Conservation (phyloP, 35 echinoderm and acorn worm genomes). For the Apostichopus californicus region DNA sequence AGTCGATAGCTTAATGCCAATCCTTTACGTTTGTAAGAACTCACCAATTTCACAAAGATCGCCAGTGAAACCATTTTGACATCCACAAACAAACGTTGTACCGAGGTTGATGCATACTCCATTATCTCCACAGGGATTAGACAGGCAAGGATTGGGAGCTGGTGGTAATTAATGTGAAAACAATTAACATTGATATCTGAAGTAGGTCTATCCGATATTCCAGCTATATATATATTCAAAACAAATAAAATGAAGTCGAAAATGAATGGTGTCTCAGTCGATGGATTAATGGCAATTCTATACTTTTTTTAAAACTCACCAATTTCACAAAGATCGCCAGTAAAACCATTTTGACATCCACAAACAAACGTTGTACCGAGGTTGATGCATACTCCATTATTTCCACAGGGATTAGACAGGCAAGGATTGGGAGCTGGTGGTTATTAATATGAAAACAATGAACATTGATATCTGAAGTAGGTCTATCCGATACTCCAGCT, state of each 20-base stretch:
- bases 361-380: background rate
- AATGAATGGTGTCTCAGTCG: too few relatives aligned
- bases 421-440: constrained; percentile 6
- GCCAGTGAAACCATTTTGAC: constrained; percentile 9
- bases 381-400: constrained; percentile 22
- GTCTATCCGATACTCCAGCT: too few relatives aligned
- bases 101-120: background rate
- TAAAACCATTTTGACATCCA: background rate
- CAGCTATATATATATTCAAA: too few relatives aligned
- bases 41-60: constrained; percentile 13
- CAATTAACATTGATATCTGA: too few relatives aligned
- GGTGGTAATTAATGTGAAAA: background rate
- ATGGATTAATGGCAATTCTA: too few relatives aligned
- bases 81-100: background rate
- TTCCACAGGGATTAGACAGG: background rate
- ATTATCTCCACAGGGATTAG: constrained; percentile 21
- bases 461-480: too few relatives aligned
- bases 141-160: background rate
- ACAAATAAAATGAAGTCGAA: too few relatives aligned
- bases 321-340: constrained; percentile 14
- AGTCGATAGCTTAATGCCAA: too few relatives aligned
- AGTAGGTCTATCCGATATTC: too few relatives aligned
- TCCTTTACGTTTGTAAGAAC: background rate
- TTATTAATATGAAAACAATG: background rate
- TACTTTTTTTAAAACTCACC: too few relatives aligned